Conservation (phyloP, 2,888 invertebrate genomes). For the Ectemnius continuus region DNA sequence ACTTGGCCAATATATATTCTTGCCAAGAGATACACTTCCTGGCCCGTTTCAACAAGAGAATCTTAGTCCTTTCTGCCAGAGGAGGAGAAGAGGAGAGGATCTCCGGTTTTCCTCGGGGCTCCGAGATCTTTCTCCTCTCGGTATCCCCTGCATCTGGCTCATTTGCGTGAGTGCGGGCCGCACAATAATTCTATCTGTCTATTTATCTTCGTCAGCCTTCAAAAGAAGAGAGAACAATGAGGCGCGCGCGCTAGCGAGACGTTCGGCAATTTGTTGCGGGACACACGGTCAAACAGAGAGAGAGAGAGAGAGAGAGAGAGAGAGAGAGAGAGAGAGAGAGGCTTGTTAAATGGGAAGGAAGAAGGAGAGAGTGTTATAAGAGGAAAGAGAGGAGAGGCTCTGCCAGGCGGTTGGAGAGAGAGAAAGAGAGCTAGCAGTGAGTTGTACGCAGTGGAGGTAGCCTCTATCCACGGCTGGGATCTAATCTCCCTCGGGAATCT, state of each 20-base stretch:
- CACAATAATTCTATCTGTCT: slow-evolving; percentile 55
- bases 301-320: slow-evolving; percentile 37
- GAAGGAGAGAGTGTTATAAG: slow-evolving; percentile 12
- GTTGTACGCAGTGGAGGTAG: slow-evolving; percentile 68
- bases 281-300: neutral
- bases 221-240: slow-evolving; percentile 58
- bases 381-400: slow-evolving; percentile 1
- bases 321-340: slow-evolving; percentile 2
- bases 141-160: slow-evolving; percentile 21
- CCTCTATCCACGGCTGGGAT: slow-evolving; percentile 70
- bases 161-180: slow-evolving; percentile 45
- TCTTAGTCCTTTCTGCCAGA: no score
- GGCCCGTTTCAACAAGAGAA: no score
- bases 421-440: slow-evolving; percentile 43
- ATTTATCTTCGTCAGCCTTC: slow-evolving; percentile 53
- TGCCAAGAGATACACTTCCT: no score
- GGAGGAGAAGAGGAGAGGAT: no score
- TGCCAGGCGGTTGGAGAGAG: neutral
- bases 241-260: slow-evolving; percentile 54
- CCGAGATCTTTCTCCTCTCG: no score
- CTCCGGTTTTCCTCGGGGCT: no score
- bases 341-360: slow-evolving; percentile 29
- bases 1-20: no score
- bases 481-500: slow-evolving; percentile 75
- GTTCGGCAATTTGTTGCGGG: slow-evolving; percentile 67